Conservation (phyloP, 2,888 invertebrate species). For the Caenorhabditis japonica region DNA sequence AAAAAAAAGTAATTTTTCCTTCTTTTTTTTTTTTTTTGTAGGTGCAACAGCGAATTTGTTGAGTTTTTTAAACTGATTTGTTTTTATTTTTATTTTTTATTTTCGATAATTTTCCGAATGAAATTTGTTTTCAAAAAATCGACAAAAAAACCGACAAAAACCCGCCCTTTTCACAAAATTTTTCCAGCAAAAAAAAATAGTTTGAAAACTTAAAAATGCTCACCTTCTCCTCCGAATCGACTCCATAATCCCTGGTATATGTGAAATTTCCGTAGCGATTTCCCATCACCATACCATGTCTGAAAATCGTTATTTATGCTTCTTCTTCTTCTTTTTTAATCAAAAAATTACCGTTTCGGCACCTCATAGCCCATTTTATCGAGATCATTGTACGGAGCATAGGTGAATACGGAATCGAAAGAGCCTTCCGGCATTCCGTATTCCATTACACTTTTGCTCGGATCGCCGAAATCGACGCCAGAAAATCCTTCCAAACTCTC, state of each 20-base stretch:
- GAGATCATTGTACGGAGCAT: slow-evolving; percentile 68
- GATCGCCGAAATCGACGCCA: slow-evolving; percentile 36
- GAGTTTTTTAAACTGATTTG: too few species aligned
- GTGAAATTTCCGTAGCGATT: slow-evolving; percentile 57
- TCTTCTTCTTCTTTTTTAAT: not conserved
- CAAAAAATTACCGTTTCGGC: slow-evolving; percentile 52
- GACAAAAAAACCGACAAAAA: too few species aligned
- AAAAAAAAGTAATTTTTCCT: too few species aligned
- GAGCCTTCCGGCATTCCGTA: slow-evolving; percentile 62
- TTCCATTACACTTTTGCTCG: slow-evolving; percentile 47
- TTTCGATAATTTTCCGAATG: too few species aligned
- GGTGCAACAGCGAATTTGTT: too few species aligned
- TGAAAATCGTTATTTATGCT: slow-evolving; percentile 6
- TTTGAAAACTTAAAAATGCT: not conserved
- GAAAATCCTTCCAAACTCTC: slow-evolving; percentile 23
- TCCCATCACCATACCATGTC: slow-evolving; percentile 52
- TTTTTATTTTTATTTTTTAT: too few species aligned
- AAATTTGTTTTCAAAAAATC: too few species aligned
- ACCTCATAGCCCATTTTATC: slow-evolving; percentile 66
- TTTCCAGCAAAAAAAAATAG: too few species aligned
- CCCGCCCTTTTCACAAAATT: too few species aligned
- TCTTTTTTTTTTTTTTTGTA: too few species aligned
- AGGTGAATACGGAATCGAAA: slow-evolving; percentile 65
- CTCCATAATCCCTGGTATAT: slow-evolving; percentile 50
- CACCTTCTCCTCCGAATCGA: slow-evolving; percentile 48